These are phyloP conservation scores for Drosophila multiciliata DNA, from an alignment of 2,888 invertebrate species.

Conservation along the genomic window DNA sequence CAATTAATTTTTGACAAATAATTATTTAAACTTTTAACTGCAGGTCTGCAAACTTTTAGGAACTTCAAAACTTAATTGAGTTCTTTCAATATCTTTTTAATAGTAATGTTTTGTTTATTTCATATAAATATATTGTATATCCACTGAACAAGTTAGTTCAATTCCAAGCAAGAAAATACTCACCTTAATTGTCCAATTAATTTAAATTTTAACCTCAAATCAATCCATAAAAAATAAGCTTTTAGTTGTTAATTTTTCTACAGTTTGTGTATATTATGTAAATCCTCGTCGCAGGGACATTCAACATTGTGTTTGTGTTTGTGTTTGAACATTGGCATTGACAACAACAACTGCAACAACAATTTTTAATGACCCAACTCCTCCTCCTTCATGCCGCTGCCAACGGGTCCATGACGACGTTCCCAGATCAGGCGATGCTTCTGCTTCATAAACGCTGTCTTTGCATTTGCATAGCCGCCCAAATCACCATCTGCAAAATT, in stretches of 20 bases:
- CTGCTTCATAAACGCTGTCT: conserved; percentile 96
- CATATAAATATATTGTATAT: neutral
- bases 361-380: conserved; percentile 60
- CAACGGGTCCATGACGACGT: conserved; percentile 93
- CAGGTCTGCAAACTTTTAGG: too few relatives aligned
- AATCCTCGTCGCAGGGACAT: conserved; percentile 37
- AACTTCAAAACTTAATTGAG: neutral
- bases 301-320: conserved; percentile 35
- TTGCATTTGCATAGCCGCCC: conserved; percentile 90
- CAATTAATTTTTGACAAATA: too few relatives aligned
- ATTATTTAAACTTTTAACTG: neutral
- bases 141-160: neutral
- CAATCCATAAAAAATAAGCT: neutral
- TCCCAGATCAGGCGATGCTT: conserved; percentile 99
- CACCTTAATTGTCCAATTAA: neutral
- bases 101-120: neutral
- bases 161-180: neutral
- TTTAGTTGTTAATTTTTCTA: conserved; percentile 11
- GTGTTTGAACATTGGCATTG: neutral
- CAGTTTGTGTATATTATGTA: conserved; percentile 48
- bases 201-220: neutral
- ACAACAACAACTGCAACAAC: neutral
- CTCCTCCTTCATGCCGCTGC: conserved; percentile 87
- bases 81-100: too few relatives aligned
- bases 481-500: conserved; percentile 94